These are phyloP conservation scores for Seriola aureovittata DNA, from an alignment of 2,113 vertebrate species.

Conservation along the genomic window DNA sequence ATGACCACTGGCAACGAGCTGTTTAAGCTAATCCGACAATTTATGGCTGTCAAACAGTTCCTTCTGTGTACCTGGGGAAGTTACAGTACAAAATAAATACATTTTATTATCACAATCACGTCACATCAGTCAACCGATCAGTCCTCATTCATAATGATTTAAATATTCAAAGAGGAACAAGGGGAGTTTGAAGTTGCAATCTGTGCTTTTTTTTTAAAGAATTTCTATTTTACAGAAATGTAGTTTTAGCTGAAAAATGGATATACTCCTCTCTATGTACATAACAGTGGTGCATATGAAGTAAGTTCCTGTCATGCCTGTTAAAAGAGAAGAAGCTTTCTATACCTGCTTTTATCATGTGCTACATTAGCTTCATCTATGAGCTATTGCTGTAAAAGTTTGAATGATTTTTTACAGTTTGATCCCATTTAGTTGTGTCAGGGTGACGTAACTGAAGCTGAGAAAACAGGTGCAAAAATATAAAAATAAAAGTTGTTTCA, in stretches of 20 bases:
- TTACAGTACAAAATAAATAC: neutral
- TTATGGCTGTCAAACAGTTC: constrained; percentile 19
- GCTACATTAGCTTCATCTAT: too few relatives aligned
- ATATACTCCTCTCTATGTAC: neutral
- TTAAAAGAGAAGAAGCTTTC: neutral
- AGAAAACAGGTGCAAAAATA: neutral
- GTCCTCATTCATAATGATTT: neutral
- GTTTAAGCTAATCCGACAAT: neutral
- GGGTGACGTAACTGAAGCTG: neutral
- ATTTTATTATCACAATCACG: neutral
- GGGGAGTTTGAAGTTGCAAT: neutral
- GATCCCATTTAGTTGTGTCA: neutral
- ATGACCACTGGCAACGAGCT: constrained; percentile 14
- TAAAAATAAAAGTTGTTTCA: neutral
- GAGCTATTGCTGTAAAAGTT: too few relatives aligned
- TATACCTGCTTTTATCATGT: neutral
- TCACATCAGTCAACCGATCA: neutral
- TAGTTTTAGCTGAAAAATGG: neutral
- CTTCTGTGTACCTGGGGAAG: constrained; percentile 21
- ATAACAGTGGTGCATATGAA: neutral
- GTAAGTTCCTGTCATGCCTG: neutral
- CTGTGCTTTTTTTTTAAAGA: neutral
- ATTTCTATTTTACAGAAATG: neutral
- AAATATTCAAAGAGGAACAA: neutral
- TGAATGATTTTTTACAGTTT: too few relatives aligned